Evolutionary conservation across 2,113 vertebrate species (phyloP).

Genomic region (Apodemus speciosus): DNA sequence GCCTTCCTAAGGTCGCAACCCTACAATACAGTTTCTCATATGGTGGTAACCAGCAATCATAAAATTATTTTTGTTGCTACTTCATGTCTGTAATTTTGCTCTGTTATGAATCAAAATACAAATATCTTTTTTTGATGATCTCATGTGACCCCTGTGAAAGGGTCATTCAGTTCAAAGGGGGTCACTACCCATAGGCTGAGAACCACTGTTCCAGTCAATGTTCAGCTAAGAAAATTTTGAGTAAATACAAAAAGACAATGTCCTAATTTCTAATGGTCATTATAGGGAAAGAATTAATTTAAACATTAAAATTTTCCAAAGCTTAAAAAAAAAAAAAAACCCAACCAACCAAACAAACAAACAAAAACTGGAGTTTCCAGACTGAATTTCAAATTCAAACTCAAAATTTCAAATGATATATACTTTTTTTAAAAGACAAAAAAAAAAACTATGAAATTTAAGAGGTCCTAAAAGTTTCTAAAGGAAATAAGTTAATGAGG

Average conservation of each 20-base stretch:
- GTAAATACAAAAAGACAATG: not conserved
- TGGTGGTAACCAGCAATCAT: not conserved
- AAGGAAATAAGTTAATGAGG: not conserved
- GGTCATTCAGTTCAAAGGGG: not conserved
- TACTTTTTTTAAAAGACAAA: not conserved
- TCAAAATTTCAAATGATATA: not conserved
- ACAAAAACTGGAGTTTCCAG: not conserved
- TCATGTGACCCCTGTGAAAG: not conserved
- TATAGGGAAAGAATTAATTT: not conserved
- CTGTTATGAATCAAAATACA: not conserved
- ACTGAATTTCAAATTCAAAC: not conserved
- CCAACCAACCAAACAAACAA: not conserved
- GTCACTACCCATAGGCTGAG: not conserved
- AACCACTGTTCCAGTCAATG: not conserved
- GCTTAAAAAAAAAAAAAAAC: not conserved
- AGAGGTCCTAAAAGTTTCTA: not conserved
- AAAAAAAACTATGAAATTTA: not conserved
- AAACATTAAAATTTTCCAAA: not conserved
- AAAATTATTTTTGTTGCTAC: not conserved
- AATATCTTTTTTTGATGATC: not conserved
- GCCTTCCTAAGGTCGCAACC: not conserved
- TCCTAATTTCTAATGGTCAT: not conserved
- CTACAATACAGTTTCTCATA: not conserved
- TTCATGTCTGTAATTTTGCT: not conserved
- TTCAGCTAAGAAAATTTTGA: not conserved